Percentiles rank a stretch among this genome's conserved stretches.
phyloP scores from a whole-genome alignment of 2,888 invertebrate genomes.

The Neuroscelio doddi region DNA sequence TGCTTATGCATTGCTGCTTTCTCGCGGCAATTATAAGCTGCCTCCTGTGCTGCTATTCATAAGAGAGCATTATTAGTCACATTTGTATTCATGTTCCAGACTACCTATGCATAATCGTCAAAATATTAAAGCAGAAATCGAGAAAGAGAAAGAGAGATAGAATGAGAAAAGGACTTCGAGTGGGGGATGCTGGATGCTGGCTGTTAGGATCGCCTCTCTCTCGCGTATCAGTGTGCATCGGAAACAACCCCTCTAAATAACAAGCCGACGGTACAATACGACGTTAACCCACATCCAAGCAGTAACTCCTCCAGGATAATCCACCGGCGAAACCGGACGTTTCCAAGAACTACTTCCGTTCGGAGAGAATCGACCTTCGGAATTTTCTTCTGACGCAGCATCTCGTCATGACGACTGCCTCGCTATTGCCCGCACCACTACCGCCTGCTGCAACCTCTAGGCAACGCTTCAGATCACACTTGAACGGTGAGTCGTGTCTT shows the following conservation, averaged over 20 bases:
- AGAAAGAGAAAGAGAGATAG: slow-evolving; percentile 38
- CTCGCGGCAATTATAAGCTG: slow-evolving; percentile 45
- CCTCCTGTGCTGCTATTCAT: slow-evolving; percentile 42
- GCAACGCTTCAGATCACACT: slow-evolving; percentile 30
- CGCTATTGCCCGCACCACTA: slow-evolving; percentile 11
- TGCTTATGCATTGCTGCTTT: slow-evolving; percentile 46
- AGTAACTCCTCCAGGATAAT: slow-evolving; percentile 27
- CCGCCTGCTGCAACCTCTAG: slow-evolving; percentile 20
- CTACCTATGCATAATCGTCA: slow-evolving; percentile 47
- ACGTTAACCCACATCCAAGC: slow-evolving; percentile 33
- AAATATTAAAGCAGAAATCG: slow-evolving; percentile 41
- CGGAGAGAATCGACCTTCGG: too few species aligned
- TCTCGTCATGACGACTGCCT: slow-evolving; percentile 29
- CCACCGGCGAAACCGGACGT: slow-evolving; percentile 4
- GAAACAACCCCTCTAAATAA: slow-evolving; percentile 55
- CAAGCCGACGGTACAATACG: slow-evolving; percentile 48
- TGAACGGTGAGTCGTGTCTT: slow-evolving; percentile 41
- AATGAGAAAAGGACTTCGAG: too few species aligned
- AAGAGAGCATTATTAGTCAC: slow-evolving; percentile 48
- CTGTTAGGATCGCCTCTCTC: slow-evolving; percentile 48
- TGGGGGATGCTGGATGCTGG: slow-evolving; percentile 58
- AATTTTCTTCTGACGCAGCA: not conserved
- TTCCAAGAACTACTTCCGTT: too few species aligned
- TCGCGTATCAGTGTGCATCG: slow-evolving; percentile 55
- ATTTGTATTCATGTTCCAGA: slow-evolving; percentile 48